Evolutionary conservation across 2,888 invertebrate species (phyloP).

Genomic region (Lepidochrysops patricia): DNA sequence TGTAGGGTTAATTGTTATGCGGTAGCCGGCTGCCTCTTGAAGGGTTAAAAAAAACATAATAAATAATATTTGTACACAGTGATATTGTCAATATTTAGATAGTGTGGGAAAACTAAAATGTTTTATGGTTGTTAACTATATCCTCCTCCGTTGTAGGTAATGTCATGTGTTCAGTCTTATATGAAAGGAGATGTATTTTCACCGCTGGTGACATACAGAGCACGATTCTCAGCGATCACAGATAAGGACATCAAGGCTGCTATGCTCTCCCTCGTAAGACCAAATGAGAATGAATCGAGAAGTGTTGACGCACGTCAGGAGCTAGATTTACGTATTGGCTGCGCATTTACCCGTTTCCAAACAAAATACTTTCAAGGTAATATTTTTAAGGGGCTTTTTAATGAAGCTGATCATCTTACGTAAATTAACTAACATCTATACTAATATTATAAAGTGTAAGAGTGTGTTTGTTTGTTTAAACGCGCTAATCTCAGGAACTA

Average conservation of each 20-base stretch:
- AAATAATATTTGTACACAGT: too few species aligned
- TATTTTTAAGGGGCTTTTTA: neutral
- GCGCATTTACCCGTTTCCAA: conserved; percentile 98
- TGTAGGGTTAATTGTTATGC: too few species aligned
- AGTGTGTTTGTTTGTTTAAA: too few species aligned
- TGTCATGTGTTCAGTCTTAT: conserved; percentile 82
- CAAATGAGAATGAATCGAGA: conserved; percentile 96
- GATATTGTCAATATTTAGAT: too few species aligned
- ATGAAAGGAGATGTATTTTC: conserved; percentile 81
- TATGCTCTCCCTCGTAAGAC: conserved; percentile 86
- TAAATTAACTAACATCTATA: too few species aligned
- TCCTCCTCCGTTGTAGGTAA: conserved; percentile 55
- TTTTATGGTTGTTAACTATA: neutral
- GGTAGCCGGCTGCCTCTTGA: too few species aligned
- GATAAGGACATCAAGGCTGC: conserved; percentile 97
- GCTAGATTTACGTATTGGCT: conserved; percentile 96
- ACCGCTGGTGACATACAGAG: conserved; percentile 83
- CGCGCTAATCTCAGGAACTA: too few species aligned
- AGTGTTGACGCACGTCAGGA: conserved; percentile 98
- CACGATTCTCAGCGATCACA: conserved; percentile 97
- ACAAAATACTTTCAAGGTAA: conserved; percentile 96
- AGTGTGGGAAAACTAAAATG: too few species aligned
- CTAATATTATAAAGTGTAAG: too few species aligned
- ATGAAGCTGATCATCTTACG: too few species aligned
- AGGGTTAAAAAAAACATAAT: too few species aligned